Base-by-base conservation (phyloP, 2,888 invertebrate species). In the Eupithecia inturbata region DNA sequence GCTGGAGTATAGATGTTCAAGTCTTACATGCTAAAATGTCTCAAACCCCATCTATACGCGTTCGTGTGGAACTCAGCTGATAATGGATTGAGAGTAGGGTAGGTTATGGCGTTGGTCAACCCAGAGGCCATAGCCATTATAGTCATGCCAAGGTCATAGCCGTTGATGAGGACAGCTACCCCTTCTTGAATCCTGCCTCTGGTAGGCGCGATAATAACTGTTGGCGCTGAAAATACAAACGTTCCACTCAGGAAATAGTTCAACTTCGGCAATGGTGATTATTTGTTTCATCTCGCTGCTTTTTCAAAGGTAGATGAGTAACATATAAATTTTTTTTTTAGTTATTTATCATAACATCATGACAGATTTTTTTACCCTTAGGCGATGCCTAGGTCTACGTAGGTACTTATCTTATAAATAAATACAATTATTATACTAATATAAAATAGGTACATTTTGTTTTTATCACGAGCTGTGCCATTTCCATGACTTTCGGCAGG, bases 41-140 rank as follows among this genome's bases (percentile, higher is more conserved):
- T 45, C 39, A 78, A 41, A n/a, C 57, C 26, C 77, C 77, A 78
- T 76, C 77, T 72, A 60, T 78, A 78, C 19, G 62, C 12, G 36
- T 66, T 66, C 39, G 66, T 66, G 66, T 66, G 33, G 26, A 26
- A 66, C 26, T 22, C 1, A 6, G 66, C 66, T 6, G 66, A 33
- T 26, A 66, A 14, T 7, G 66, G 39, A 66, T 66, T 66, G 26
- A 66, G 39, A 9, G 36, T 36, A 2, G 39, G 66, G 26, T 41
- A 41, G 66, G 26, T 26, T 7, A 26, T 0, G 22, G 22, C 16
- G n/a, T 26, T 26, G 6, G 39, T 66, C 14, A 39, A 22, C 14
- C 66, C 66, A n/a, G 66, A 10, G 10, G 36, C 22, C 5, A 66
- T 26, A 5, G 66, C 66, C 66, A 66, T 66, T 22, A 66, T 36